phyloP scores from a whole-genome alignment of 1,140 invertebrate genomes.

The Atta texana region DNA sequence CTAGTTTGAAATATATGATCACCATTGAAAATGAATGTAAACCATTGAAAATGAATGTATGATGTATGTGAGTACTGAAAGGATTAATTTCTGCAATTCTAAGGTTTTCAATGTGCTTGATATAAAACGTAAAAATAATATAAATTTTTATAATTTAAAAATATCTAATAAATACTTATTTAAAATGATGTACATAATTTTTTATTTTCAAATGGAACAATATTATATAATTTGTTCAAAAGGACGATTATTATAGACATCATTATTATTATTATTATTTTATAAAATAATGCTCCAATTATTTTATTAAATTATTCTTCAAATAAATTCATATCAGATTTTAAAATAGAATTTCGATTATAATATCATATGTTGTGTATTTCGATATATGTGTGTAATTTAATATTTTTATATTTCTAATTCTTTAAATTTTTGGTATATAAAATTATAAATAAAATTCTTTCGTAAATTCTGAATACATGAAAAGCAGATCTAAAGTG shows the following conservation, averaged over 20 bases:
- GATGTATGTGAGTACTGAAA: neutral
- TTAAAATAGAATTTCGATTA: neutral
- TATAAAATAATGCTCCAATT: neutral
- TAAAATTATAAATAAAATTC: neutral
- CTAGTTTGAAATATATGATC: conserved; percentile 30
- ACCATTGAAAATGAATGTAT: neutral
- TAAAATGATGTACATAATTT: neutral
- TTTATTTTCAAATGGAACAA: neutral
- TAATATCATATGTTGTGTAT: neutral
- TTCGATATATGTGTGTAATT: neutral
- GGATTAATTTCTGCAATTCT: conserved; percentile 2
- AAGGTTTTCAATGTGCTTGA: neutral
- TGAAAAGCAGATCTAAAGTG: neutral
- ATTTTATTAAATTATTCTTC: neutral
- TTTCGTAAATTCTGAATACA: neutral
- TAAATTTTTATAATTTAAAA: neutral
- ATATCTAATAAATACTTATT: neutral
- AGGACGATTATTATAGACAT: conserved; percentile 3
- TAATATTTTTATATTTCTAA: neutral
- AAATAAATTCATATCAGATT: neutral
- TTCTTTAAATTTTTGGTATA: neutral
- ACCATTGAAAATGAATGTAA: neutral
- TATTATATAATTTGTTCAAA: neutral
- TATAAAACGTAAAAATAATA: neutral
- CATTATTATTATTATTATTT: neutral